Evolutionary conservation across 2,888 invertebrate genomes (phyloP).

Genomic region (Rhingia campestris): DNA sequence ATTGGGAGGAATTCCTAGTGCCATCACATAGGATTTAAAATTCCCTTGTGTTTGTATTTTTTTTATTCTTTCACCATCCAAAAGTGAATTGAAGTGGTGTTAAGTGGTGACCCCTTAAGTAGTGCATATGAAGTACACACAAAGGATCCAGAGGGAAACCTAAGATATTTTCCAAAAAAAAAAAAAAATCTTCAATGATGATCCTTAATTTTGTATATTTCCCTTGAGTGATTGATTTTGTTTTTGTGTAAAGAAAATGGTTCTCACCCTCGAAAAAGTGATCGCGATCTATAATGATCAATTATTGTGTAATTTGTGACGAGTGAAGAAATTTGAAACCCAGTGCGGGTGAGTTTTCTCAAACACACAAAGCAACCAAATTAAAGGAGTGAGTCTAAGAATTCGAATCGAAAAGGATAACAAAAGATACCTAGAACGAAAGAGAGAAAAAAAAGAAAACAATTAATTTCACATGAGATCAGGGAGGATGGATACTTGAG

Average conservation of each 20-base stretch:
- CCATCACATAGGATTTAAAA: conserved; percentile 42
- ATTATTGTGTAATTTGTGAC: conserved; percentile 63
- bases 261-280: conserved; percentile 13
- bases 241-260: neutral
- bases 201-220: conserved; percentile 7
- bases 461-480: conserved; percentile 73
- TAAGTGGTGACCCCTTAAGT: conserved; percentile 8
- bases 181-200: neutral
- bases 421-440: conserved; percentile 16
- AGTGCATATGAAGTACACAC: conserved; percentile 5
- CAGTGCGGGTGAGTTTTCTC: conserved; percentile 55
- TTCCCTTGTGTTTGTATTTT: conserved; percentile 6
- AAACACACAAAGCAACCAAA: conserved; percentile 12
- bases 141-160: conserved; percentile 20
- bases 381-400: conserved; percentile 44
- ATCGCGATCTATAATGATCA: conserved; percentile 49
- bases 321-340: neutral
- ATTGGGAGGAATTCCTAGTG: conserved; percentile 27
- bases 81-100: conserved; percentile 14
- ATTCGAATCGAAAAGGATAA: conserved; percentile 37
- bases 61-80: conserved; percentile 8
- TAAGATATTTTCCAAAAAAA: too few relatives aligned
- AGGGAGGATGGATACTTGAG: conserved; percentile 71
- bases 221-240: conserved; percentile 29
- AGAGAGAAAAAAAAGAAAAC: conserved; percentile 32